These are phyloP conservation scores for Rotaria macrura DNA, from an alignment of 2,888 invertebrate genomes.

Conservation along the genomic window DNA sequence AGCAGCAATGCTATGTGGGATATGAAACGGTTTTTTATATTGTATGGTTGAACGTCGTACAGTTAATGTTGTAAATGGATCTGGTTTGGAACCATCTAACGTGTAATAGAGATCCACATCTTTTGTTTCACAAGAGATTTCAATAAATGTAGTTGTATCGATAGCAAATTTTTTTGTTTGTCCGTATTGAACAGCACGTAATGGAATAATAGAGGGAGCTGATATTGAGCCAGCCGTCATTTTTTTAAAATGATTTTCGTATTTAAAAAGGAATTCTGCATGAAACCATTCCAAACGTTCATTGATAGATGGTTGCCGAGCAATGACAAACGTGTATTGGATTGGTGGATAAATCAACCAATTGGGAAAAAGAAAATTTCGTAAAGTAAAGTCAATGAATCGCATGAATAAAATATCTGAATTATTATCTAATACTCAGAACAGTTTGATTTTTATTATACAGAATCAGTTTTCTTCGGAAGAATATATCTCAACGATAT, in stretches of 20 bases:
- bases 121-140: constrained; percentile 44
- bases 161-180: constrained; percentile 39
- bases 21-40: constrained; percentile 46
- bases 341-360: background rate
- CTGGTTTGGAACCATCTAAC: constrained; percentile 48
- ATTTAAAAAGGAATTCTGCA: background rate
- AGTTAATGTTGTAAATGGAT: constrained; percentile 44
- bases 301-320: background rate
- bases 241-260: background rate
- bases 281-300: background rate
- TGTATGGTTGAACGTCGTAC: constrained; percentile 43
- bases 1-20: constrained; percentile 33
- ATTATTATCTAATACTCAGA: too few species aligned
- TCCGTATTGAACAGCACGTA: constrained; percentile 44
- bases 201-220: constrained; percentile 49
- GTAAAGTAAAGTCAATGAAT: background rate
- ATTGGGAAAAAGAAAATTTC: background rate
- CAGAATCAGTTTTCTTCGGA: too few species aligned
- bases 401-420: too few species aligned
- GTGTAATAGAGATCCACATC: constrained; percentile 48
- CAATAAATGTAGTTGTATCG: constrained; percentile 48
- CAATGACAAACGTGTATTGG: background rate
- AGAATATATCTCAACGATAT: too few species aligned
- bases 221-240: constrained; percentile 50
- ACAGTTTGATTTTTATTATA: too few species aligned